Evolutionary conservation across 2,797 vertebrate genomes (phyloP), one percentile per base, ranked within the genome.

Genomic region (Melanotaenia boesemani): DNA sequence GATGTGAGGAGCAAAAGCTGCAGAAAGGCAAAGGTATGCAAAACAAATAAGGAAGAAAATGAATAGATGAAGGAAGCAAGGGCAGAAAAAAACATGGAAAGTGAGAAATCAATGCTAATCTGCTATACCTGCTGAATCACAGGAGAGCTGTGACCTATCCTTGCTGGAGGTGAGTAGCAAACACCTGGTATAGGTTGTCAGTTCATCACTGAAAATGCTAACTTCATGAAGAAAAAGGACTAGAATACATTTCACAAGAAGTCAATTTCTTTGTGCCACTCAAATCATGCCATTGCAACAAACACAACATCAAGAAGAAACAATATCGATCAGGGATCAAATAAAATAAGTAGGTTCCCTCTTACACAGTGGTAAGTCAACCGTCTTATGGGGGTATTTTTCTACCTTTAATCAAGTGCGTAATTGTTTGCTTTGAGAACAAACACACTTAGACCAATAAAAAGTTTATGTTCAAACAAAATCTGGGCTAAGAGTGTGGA

Each of bases 1-100:
- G 55, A 62, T 50, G 58, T 2, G 41, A 76, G 56, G 36, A 81
- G 48, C 11, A 26, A 74, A 63, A n/a, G 24, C 68, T 10, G 36
- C 50, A 74, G 56, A 65, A 63, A 61, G 37, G 30, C 11, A 59
- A 70, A 37, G 26, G 10, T 22, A 32, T 36, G 39, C 2, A 24
- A 74, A 65, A 50, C 13, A 64, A 68, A 71, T 72, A 60, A 50
- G 52, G 48, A 24, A 61, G 22, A 22, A 20, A 56, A 15, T 11
- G 60, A 68, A 37, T 13, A 24, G 28, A 50, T 13, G 9, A 57
- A 12, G 26, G 3, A 39, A 61, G 48, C 22, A 55, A 15, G 7
- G 11, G 5, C 32, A 44, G 5, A 6, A 59, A 36, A 52, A 30
- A 26, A 56, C 2, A 39, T 22, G 3, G 50, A 63, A 30, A 24